Base-by-base conservation (phyloP, 2,888 invertebrate species). In the Dendrolimus pini region DNA sequence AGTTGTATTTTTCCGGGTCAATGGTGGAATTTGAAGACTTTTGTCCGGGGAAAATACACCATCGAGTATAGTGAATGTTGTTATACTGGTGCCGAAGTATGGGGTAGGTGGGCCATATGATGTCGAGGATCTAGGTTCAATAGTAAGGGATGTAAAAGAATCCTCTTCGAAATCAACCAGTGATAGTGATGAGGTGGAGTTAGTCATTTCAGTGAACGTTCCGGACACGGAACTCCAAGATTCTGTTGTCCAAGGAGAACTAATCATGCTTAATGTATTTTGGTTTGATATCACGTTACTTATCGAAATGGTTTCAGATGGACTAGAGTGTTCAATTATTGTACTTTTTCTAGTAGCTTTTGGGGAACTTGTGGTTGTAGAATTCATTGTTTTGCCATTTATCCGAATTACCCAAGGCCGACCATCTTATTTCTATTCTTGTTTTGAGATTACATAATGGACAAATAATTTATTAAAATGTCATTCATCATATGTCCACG, bases 201-300 rank as follows among this genome's bases (percentile, higher is more conserved):
- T 30, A 30, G 30, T 30, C 9, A 9, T 14, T 52, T 52, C 52
- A 10, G 57, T 14, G 13, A 55, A 55, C 52, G 7, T 53, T 41
- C 55, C 54, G 18, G 56, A 54, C 41, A 18, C n/a, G 7, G 56
- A 47, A 18, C 41, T 54, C 73, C 74, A 75, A 1, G 78, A 68
- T 41, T 79, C 77, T 0, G 77, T 80, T 3, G 62, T 67, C 84
- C 85, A 85, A 0, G 85, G 84, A 0, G 78, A 71, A 9, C 67
- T 71, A 42, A 83, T 70, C 83, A 82, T 83, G 59, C 70, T 70
- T 7, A 84, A 59, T 0, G 84, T 84, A 55, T 78, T 66, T 1
- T 72, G 64, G 0, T 30, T 30, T 30, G 30, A 30, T 30, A 30
- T 30, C 6, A 30, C 30, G 30, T 30, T 30, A 30, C 30, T 30